These are phyloP conservation scores for Hyperoplus lanceolatus DNA, from an alignment of 2,797 vertebrate genomes.

Conservation along the genomic window DNA sequence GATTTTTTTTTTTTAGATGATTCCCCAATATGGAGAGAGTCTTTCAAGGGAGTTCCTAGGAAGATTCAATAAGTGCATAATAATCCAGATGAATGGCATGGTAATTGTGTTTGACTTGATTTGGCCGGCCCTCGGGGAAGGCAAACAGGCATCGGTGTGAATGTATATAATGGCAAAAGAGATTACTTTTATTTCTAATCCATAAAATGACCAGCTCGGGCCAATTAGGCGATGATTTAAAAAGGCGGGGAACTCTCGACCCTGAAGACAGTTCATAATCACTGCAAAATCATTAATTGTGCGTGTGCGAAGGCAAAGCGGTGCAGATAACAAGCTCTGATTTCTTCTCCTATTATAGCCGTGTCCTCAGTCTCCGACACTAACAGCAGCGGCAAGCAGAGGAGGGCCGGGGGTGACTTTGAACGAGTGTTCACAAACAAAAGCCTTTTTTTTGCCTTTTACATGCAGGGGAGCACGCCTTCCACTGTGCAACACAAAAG, in stretches of 20 bases:
- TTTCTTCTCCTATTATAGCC: slow-evolving; percentile 39
- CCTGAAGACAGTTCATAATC: slow-evolving; percentile 67
- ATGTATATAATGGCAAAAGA: slow-evolving; percentile 45
- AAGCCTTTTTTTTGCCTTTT: slow-evolving; percentile 56
- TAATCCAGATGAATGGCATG: slow-evolving; percentile 65
- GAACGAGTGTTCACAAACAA: slow-evolving; percentile 60
- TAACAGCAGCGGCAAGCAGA: not conserved
- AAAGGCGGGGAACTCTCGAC: slow-evolving; percentile 56
- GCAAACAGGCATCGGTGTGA: not conserved
- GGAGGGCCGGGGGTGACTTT: slow-evolving; percentile 69
- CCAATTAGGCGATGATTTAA: slow-evolving; percentile 69
- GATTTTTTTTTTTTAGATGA: too few species aligned
- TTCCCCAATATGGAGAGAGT: slow-evolving; percentile 15
- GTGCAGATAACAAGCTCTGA: slow-evolving; percentile 61
- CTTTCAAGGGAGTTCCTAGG: slow-evolving; percentile 53
- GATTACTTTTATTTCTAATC: slow-evolving; percentile 59
- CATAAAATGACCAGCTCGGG: slow-evolving; percentile 48
- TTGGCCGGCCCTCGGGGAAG: slow-evolving; percentile 36
- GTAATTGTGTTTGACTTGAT: slow-evolving; percentile 63
- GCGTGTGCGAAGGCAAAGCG: slow-evolving; percentile 40
- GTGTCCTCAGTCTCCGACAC: slow-evolving; percentile 33
- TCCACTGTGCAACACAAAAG: slow-evolving; percentile 71
- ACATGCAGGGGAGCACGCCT: slow-evolving; percentile 65
- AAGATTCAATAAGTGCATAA: slow-evolving; percentile 39
- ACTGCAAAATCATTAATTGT: slow-evolving; percentile 57